phyloP scores from a whole-genome alignment of 2,888 invertebrate species.

The Abrostola triplasia region DNA sequence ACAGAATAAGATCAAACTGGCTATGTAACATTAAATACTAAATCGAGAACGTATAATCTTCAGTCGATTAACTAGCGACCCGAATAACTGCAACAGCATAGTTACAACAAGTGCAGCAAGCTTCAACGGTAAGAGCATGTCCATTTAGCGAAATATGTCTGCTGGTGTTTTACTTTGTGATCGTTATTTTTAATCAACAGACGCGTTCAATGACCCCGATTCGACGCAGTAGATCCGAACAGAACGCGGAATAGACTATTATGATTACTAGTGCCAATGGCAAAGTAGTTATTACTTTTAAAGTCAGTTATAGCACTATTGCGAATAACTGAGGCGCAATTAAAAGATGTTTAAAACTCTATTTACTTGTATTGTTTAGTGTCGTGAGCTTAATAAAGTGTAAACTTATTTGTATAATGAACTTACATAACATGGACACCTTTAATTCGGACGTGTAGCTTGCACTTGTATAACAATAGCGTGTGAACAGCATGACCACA shows the following conservation, averaged over 20 bases:
- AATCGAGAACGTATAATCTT: constrained; percentile 19
- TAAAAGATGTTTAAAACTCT: not conserved
- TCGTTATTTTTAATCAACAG: constrained; percentile 72
- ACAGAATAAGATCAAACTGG: not conserved
- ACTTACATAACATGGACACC: constrained; percentile 69
- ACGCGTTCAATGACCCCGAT: constrained; percentile 69
- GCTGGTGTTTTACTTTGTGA: constrained; percentile 62
- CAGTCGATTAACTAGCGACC: constrained; percentile 26
- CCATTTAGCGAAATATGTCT: constrained; percentile 61
- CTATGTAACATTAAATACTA: constrained; percentile 5
- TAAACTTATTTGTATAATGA: constrained; percentile 65
- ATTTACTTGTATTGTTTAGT: constrained; percentile 5
- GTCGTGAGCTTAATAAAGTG: constrained; percentile 18
- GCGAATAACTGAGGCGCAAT: not conserved
- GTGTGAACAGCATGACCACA: constrained; percentile 76
- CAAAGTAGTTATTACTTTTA: constrained; percentile 48
- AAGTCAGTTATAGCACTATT: constrained; percentile 40
- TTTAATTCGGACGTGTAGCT: constrained; percentile 67
- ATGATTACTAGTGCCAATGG: constrained; percentile 48
- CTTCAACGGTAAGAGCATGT: constrained; percentile 45
- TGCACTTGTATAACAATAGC: constrained; percentile 71
- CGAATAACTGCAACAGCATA: constrained; percentile 36
- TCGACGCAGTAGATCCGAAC: constrained; percentile 62
- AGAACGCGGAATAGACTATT: constrained; percentile 62
- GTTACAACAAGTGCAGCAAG: constrained; percentile 39